Conservation (phyloP, 2,797 vertebrate genomes). For the Gymnothorax javanicus region DNA sequence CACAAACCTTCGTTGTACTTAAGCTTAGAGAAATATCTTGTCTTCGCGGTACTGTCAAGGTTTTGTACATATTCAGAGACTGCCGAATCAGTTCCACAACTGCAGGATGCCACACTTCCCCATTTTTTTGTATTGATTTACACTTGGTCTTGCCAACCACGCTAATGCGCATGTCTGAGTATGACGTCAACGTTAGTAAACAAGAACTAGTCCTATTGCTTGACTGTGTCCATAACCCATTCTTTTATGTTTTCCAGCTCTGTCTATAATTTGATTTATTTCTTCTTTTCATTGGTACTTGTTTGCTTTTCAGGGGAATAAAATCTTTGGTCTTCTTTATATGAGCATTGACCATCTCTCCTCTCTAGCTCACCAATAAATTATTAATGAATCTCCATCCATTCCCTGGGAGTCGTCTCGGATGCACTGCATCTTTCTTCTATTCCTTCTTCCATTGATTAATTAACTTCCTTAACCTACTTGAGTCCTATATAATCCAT, state of each 20-base stretch:
- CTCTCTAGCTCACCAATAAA: neutral
- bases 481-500: neutral
- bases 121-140: too few species aligned
- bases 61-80: too few species aligned
- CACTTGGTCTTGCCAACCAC: too few species aligned
- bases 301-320: neutral
- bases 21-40: too few species aligned
- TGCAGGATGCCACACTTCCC: too few species aligned
- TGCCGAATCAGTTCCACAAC: too few species aligned
- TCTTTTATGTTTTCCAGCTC: neutral
- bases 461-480: neutral
- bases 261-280: neutral
- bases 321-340: neutral
- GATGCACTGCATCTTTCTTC: neutral
- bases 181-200: too few species aligned
- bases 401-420: conserved; percentile 18
- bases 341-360: neutral
- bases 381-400: neutral
- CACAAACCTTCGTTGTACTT: too few species aligned
- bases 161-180: too few species aligned
- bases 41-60: too few species aligned
- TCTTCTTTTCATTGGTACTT: neutral
- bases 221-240: neutral
- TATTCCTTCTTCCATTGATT: neutral
- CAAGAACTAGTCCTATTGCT: neutral